Evolutionary conservation across 2,797 vertebrate genomes (phyloP).

Genomic region (Labroides dimidiatus): DNA sequence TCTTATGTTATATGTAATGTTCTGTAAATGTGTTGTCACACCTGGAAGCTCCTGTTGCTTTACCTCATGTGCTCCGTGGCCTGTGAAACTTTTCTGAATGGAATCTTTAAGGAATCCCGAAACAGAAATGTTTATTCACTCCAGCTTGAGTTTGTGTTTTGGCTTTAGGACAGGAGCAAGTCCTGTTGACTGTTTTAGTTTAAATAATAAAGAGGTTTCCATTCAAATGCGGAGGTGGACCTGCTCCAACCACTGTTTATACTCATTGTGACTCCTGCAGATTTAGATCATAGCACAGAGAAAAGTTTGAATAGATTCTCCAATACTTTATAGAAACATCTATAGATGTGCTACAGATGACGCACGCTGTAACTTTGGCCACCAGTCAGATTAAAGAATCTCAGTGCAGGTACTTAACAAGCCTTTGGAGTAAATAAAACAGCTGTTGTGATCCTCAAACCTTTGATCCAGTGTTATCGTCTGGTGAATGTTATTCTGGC

Average conservation of each 20-base stretch:
- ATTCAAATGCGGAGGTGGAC: background rate
- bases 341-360: too few species aligned
- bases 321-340: too few species aligned
- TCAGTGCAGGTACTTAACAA: too few species aligned
- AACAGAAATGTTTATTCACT: background rate
- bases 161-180: background rate
- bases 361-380: too few species aligned
- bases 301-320: background rate
- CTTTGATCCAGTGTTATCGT: too few species aligned
- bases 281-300: background rate
- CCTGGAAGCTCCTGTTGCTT: slow-evolving; percentile 32
- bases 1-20: slow-evolving; percentile 35
- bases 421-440: too few species aligned
- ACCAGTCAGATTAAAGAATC: too few species aligned
- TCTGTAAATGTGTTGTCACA: slow-evolving; percentile 10
- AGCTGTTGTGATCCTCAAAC: too few species aligned
- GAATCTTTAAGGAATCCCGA: slow-evolving; percentile 31
- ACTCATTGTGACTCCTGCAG: background rate
- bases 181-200: slow-evolving; percentile 4
- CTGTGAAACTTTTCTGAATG: slow-evolving; percentile 34
- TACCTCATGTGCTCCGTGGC: background rate
- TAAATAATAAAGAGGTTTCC: background rate
- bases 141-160: too few species aligned
- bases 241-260: background rate
- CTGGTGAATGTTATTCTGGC: too few species aligned